phyloP scores from a whole-genome alignment of 2,888 invertebrate genomes.

The Apamea anceps region DNA sequence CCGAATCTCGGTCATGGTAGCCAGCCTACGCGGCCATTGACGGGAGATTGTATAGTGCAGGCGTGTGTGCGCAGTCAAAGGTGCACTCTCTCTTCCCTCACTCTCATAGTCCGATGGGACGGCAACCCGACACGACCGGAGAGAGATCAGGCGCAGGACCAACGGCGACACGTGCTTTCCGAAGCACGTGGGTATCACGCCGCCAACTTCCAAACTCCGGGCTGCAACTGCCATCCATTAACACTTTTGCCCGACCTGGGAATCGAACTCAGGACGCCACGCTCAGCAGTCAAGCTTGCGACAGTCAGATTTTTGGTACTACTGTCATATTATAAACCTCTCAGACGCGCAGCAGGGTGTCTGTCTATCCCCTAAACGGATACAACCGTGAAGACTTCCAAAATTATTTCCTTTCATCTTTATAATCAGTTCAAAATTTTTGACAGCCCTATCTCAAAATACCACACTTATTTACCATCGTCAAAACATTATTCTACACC shows the following conservation, averaged over 20 bases:
- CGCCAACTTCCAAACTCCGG: background rate
- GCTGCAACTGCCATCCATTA: too few species aligned
- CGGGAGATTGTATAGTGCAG: background rate
- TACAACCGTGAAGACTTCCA: constrained; percentile 46
- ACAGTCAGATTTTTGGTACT: constrained; percentile 5
- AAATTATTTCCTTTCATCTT: constrained; percentile 58
- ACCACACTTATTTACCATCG: background rate
- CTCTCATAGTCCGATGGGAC: background rate
- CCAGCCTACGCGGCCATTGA: background rate
- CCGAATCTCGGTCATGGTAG: background rate
- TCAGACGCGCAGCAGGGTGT: constrained; percentile 24
- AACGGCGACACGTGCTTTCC: background rate
- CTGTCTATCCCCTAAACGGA: constrained; percentile 34
- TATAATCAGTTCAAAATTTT: constrained; percentile 66
- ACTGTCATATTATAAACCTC: constrained; percentile 24
- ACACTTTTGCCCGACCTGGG: background rate
- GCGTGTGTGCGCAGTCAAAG: accelerated
- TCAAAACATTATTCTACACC: background rate
- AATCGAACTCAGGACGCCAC: background rate
- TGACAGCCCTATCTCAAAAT: constrained; percentile 59
- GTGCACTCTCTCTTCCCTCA: too few species aligned
- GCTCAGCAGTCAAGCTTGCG: background rate
- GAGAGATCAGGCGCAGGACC: background rate
- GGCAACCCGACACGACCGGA: background rate
- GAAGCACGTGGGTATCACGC: background rate